phyloP scores from a whole-genome alignment of 2,113 vertebrate species.

The Dromiciops gliroides region DNA sequence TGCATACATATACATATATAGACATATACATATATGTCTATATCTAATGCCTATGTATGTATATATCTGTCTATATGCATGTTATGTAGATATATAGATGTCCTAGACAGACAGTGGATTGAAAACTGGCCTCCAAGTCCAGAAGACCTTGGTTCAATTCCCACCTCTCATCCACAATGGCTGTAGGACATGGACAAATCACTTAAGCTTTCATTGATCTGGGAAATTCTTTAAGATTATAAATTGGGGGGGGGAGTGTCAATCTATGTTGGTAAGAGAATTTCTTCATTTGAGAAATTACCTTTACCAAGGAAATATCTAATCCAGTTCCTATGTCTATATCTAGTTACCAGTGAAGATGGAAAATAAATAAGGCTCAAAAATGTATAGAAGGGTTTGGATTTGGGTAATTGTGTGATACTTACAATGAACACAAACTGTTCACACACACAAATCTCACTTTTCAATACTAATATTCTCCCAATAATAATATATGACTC shows the following conservation, averaged over 20 bases:
- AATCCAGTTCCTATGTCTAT: neutral
- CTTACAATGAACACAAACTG: neutral
- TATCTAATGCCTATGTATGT: too few species aligned
- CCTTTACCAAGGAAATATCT: neutral
- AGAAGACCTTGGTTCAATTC: neutral
- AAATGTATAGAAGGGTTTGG: neutral
- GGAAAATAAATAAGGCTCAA: neutral
- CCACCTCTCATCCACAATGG: too few species aligned
- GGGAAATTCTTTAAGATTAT: too few species aligned
- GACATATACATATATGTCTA: neutral
- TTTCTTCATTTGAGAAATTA: neutral
- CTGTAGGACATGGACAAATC: too few species aligned
- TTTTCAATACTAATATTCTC: neutral
- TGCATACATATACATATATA: neutral
- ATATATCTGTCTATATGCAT: neutral
- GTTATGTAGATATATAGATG: neutral
- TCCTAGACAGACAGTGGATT: too few species aligned
- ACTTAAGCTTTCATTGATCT: too few species aligned
- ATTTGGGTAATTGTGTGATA: neutral
- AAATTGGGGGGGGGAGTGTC: neutral
- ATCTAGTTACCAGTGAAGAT: neutral
- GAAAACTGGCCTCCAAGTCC: neutral
- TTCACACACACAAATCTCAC: neutral
- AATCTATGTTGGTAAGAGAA: neutral
- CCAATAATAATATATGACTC: neutral